These are phyloP conservation scores for Brachypodius melanocephalos DNA, from an alignment of 2,113 vertebrate species.

Conservation along the genomic window DNA sequence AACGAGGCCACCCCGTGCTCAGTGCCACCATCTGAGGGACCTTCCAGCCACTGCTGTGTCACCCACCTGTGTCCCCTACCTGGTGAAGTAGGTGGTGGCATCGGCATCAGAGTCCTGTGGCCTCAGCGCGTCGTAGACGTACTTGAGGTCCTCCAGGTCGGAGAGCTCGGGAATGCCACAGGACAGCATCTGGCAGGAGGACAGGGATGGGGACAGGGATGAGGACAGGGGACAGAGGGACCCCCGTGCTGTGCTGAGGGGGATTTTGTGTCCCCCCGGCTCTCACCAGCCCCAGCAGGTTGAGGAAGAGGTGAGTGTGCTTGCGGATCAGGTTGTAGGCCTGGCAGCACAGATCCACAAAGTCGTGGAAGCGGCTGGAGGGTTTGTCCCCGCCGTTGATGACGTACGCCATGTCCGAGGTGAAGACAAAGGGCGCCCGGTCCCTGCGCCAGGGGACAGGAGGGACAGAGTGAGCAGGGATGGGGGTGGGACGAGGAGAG, in stretches of 20 bases:
- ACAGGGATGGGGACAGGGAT: neutral
- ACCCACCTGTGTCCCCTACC: slow-evolving; percentile 55
- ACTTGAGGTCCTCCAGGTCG: slow-evolving; percentile 91
- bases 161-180: slow-evolving; percentile 96
- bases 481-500: fast-evolving
- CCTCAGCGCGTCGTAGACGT: slow-evolving; percentile 91
- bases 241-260: fast-evolving
- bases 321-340: slow-evolving; percentile 98
- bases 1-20: fast-evolving
- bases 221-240: neutral
- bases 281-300: slow-evolving; percentile 93
- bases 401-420: slow-evolving; percentile 98
- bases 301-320: slow-evolving; percentile 96
- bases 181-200: slow-evolving; percentile 86
- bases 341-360: slow-evolving; percentile 96
- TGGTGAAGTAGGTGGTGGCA: slow-evolving; percentile 96
- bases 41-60: neutral
- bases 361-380: slow-evolving; percentile 97
- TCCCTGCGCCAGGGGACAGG: slow-evolving; percentile 75
- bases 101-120: slow-evolving; percentile 93
- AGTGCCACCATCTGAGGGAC: fast-evolving
- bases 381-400: slow-evolving; percentile 97
- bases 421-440: slow-evolving; percentile 96
- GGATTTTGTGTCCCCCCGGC: fast-evolving
- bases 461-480: neutral